Base-by-base conservation (phyloP, 2,888 invertebrate species). In the Luperina testacea region DNA sequence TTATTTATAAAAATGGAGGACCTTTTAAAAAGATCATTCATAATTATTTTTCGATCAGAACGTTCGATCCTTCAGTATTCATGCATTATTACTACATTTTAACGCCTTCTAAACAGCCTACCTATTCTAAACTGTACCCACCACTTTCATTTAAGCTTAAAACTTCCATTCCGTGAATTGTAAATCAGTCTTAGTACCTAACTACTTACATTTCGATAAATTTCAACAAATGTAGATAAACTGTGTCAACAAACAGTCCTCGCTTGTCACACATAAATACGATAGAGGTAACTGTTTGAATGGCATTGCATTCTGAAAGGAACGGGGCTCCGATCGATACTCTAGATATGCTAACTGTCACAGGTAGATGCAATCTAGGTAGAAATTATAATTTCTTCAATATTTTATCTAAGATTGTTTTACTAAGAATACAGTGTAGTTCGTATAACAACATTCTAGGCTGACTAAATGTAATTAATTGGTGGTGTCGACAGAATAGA, bases 171-270 rank as follows among this genome's bases (percentile, higher is more conserved):
- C 4, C 17, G 1, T 17, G 27, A 32, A 72, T 72, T 20, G 13
- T n/a, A 24, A 79, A 24, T 7, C 13, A 45, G 15, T 20, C 8
- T 42, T 20, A 20, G 15, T 38, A 77, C 24, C 20, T 15, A 48
- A n/a, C 20, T 27, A 38, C 42, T 11, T 20, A 17, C 45, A 48
- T 48, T 38, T 38, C 15, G 38, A 42, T 64, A 42, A 13, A 65
- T 69, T 45, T 76, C 11, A 69, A 75, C 20, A 32, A 64, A 65
- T 59, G 70, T 27, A 65, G 57, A 42, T 13, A 4, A 15, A n/a
- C 42, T 48, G 69, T 51, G 68, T 38, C 51, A 82, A 53, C 77
- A 42, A 82, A 71, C 51, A 67, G 70, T 59, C 53, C 45, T 27
- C 42, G 53, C 7, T 48, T 57, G 24, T n/a, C 57, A n/a, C 24